Base-by-base conservation (phyloP, 2,113 vertebrate genomes). In the Forbesichthys agassizii region DNA sequence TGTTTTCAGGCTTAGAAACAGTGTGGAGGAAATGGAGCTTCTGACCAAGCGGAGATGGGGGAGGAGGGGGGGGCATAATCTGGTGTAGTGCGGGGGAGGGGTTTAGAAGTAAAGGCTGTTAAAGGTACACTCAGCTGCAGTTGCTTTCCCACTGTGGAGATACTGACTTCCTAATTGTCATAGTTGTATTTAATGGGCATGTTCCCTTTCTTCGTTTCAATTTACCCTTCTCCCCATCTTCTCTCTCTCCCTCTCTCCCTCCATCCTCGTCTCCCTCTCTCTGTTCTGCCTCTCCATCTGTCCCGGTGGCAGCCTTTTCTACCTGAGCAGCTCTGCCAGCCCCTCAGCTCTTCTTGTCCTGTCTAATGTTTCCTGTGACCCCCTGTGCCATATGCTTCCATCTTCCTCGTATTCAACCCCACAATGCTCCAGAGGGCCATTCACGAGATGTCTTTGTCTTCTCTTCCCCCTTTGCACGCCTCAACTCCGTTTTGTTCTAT, bases 331-430 rank as follows among this genome's bases (percentile, higher is more conserved):
- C 62, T 0, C 52, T 49, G 64, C 73, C 77, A 77, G 57, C 56
- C 70, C 55, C 48, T 74, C 69, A 60, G 68, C 72, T 71, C 57
- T 47, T 48, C 2, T 64, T n/a, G 72, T 76, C 68, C 70, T 69
- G 60, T 75, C 64, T 74, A 79, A 81, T 81, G 77, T 68, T 57
- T 69, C 67, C 51, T 56, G 10, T 69, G 74, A 78, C 78, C 76
- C n/a, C 16, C 75, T 61, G 67, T 60, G 9, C 67, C 66, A 71
- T 71, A 73, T 67, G 75, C 66, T 68, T 27, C 47, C 48, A 54
- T 0, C 0, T 56, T 16, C 54, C 55, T 11, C 4, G 36, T 64
- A 67, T 68, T 51, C 63, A 66, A 53, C 54, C 55, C n/a, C 49
- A 52, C 49, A 20, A 56, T 70, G 53, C 69, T 75, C 62, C 81